Evolutionary conservation across 2,797 vertebrate species (phyloP).

Genomic region (Taenioides sp.): DNA sequence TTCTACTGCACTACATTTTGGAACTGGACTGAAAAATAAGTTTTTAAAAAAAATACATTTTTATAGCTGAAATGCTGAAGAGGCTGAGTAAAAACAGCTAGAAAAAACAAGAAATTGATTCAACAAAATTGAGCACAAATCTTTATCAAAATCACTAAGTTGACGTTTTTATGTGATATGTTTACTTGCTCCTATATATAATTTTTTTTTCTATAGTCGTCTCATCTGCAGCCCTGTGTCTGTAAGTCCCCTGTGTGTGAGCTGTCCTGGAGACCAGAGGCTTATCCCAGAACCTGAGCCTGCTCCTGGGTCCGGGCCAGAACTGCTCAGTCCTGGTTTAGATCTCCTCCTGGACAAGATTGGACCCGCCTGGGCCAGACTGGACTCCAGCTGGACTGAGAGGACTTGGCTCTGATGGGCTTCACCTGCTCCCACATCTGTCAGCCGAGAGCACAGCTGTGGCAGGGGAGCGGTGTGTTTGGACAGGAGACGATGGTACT

Average conservation of each 20-base stretch:
- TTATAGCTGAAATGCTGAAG: too few relatives aligned
- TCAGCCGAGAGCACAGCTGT: slow-evolving; percentile 61
- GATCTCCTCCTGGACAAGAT: slow-evolving; percentile 14
- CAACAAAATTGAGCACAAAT: too few relatives aligned
- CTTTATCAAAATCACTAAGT: too few relatives aligned
- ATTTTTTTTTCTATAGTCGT: too few relatives aligned
- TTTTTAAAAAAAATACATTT: too few relatives aligned
- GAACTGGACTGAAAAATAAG: too few relatives aligned
- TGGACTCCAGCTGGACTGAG: slow-evolving; percentile 38
- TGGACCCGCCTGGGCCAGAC: slow-evolving; percentile 24
- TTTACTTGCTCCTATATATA: too few relatives aligned
- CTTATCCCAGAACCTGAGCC: slow-evolving; percentile 33
- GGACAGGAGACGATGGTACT: slow-evolving; percentile 36
- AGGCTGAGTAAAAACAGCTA: too few relatives aligned
- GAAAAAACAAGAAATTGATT: too few relatives aligned
- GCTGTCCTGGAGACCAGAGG: not conserved
- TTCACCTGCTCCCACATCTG: slow-evolving; percentile 73
- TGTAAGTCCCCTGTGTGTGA: not conserved
- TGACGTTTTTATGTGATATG: too few relatives aligned
- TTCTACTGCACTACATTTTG: too few relatives aligned
- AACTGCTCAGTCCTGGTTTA: slow-evolving; percentile 37
- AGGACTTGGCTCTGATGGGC: slow-evolving; percentile 60
- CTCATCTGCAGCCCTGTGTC: not conserved
- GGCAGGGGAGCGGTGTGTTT: slow-evolving; percentile 18
- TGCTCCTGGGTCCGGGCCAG: slow-evolving; percentile 28